Conservation (phyloP, 2,113 vertebrate genomes). For the Dromaius novaehollandiae region DNA sequence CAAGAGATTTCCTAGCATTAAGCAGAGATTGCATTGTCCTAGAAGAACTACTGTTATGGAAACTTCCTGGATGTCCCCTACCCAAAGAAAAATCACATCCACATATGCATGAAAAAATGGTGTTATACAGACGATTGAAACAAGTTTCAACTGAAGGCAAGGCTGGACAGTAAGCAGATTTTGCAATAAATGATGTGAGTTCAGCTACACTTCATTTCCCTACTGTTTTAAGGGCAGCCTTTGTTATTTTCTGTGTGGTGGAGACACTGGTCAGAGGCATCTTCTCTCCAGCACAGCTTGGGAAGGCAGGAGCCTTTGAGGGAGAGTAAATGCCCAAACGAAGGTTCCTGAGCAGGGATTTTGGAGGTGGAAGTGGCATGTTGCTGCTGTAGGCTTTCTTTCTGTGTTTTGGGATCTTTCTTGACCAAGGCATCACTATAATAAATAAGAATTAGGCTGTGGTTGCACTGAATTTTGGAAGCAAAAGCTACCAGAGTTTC, state of each 20-base stretch:
- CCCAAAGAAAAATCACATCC: not conserved
- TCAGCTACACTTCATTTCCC: not conserved
- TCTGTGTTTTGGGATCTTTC: not conserved
- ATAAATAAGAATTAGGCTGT: not conserved
- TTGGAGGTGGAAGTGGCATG: not conserved
- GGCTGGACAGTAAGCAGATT: not conserved
- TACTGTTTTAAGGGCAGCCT: not conserved
- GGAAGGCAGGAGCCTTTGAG: not conserved
- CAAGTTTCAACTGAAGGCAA: not conserved
- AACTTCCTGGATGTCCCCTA: not conserved
- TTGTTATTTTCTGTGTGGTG: not conserved
- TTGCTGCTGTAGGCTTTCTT: not conserved
- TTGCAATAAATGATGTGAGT: not conserved
- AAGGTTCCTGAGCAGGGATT: not conserved
- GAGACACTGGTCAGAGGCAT: not conserved
- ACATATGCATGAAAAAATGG: fast-evolving
- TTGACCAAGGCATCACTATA: not conserved
- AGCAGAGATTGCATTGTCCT: fast-evolving
- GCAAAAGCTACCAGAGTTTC: not conserved
- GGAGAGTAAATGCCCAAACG: not conserved
- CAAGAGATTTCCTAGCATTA: fast-evolving
- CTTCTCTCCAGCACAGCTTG: not conserved
- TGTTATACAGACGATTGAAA: not conserved
- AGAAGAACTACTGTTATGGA: not conserved
- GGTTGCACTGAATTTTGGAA: not conserved